Conservation (phyloP, 2,113 vertebrate species). For the Otolemur garnettii region DNA sequence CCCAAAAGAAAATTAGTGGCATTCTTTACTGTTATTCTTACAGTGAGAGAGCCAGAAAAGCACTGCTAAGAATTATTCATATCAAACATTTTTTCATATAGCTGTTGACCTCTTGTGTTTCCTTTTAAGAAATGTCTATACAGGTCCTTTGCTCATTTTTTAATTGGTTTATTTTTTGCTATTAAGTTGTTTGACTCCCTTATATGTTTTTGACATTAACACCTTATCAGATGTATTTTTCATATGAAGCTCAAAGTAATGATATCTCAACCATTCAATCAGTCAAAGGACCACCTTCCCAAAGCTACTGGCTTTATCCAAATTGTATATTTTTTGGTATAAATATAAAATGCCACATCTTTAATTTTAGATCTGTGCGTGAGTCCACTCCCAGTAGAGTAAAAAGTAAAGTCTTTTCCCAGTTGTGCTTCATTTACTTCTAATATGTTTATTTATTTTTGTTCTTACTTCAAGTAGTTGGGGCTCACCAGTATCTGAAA, state of each 20-base stretch:
- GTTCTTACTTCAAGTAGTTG: not conserved
- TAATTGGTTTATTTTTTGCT: not conserved
- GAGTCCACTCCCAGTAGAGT: not conserved
- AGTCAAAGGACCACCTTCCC: not conserved
- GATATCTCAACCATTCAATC: not conserved
- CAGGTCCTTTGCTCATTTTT: not conserved
- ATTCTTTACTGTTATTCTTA: not conserved
- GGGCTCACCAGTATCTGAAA: not conserved
- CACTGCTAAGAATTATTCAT: not conserved
- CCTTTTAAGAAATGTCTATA: not conserved
- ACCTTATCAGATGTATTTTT: not conserved
- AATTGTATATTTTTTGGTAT: not conserved
- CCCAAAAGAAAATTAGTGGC: not conserved
- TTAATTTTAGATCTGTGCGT: not conserved
- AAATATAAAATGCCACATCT: not conserved
- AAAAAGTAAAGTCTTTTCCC: too few relatives aligned
- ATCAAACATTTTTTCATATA: not conserved
- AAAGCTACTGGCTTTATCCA: not conserved
- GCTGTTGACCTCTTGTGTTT: not conserved
- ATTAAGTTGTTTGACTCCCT: not conserved
- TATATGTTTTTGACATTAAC: not conserved
- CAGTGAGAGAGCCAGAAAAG: not conserved
- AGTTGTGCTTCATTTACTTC: not conserved
- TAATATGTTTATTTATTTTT: not conserved
- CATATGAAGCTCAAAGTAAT: not conserved